These are phyloP conservation scores for Mesocentrotus franciscanus DNA, from an alignment of 53 echinoderm and acorn worm genomes.

Conservation along the genomic window DNA sequence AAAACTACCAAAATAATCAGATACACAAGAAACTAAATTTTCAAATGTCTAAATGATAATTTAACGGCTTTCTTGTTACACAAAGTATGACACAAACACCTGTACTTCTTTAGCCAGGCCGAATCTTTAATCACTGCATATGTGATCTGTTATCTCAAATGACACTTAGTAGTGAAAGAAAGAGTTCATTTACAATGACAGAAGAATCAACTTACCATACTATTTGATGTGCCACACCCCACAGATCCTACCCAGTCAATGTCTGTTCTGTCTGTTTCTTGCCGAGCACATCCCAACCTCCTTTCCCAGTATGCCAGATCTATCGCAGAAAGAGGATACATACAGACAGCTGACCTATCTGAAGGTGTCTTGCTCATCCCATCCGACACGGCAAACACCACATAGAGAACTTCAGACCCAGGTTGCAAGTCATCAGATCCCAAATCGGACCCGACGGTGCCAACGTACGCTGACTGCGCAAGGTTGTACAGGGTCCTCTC, in stretches of 20 bases:
- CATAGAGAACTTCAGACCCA: conserved; percentile 79
- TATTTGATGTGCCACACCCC: conserved; percentile 19
- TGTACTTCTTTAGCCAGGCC: background rate
- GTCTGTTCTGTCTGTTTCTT: conserved; percentile 74
- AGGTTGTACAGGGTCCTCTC: conserved; percentile 72
- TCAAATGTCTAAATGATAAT: no score
- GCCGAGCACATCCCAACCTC: conserved; percentile 70
- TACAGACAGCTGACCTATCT: conserved; percentile 79
- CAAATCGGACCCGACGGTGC: conserved; percentile 73
- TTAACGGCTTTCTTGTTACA: no score
- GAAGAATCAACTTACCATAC: conserved; percentile 59
- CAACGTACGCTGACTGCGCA: conserved; percentile 82
- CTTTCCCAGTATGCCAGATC: conserved; percentile 69
- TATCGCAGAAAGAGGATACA: conserved; percentile 76
- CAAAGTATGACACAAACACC: background rate
- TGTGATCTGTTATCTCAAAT: background rate
- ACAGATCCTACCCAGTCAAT: conserved; percentile 74
- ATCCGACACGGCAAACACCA: conserved; percentile 72
- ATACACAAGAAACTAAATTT: no score
- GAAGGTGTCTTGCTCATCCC: conserved; percentile 33
- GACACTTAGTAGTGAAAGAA: background rate
- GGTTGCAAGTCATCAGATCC: conserved; percentile 41
- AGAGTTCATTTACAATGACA: background rate
- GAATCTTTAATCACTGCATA: background rate
- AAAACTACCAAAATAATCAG: no score